Evolutionary conservation across 2,797 vertebrate genomes (phyloP), one percentile per base, ranked within the genome.

Genomic region (Tadarida brasiliensis): DNA sequence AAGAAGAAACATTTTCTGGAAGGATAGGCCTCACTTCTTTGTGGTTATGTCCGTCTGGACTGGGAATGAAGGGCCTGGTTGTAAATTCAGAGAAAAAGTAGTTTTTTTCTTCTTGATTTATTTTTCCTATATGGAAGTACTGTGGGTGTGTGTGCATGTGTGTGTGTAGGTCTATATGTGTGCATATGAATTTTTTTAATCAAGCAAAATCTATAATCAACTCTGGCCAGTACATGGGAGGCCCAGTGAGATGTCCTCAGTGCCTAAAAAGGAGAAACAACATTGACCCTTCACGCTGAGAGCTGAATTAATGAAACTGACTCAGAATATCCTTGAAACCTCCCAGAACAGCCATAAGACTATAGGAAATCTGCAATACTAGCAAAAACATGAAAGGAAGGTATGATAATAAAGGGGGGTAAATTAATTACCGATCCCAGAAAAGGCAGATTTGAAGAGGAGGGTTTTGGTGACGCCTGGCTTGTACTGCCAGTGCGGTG

Each of bases 1-100:
- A 78, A 83, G 47, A n/a, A 44, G 10, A 86, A 86, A 35, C 2
- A 33, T 19, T 84, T 84, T 77, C 63, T 85, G 54, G 16, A 14
- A 85, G 17, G 16, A 47, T 51, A 39, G n/a, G 83, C 54, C 47
- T 94, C 59, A 88, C 90, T 96, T 93, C 49, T 90, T 93, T 78
- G 74, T 39, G 35, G 28, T 84, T 39, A 87, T 94, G 47, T 86
- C 61, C 33, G 39, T 78, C 70, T 83, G 35, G 57, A 86, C 63
- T 5, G 70, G n/a, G 54, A 93, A 91, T 73, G 67, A 73, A 81
- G 49, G 67, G 33, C 74, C 47, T 94, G 68, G 49, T 56, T 76
- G 56, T 78, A 96, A 82, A 95, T 87, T 87, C 51, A 94, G 81
- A 78, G 47, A 4, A 70, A 94, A 88, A 84, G 33, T 24, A 61